Evolutionary conservation across 23 tunicate genomes (phyloP).

Genomic region (Oikopleura albicans): DNA sequence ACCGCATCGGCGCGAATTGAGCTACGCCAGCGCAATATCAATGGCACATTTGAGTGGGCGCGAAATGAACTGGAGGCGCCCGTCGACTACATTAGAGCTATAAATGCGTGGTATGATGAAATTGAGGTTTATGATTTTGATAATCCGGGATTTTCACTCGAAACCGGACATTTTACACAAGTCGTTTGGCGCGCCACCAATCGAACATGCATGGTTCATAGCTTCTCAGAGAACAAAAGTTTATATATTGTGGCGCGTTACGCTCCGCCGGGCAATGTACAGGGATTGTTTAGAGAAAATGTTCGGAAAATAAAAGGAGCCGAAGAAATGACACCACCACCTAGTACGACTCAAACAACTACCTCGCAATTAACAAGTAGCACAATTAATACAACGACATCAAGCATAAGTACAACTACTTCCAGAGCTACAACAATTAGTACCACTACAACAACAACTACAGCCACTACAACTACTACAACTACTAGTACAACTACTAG

Average conservation of each 20-base stretch:
- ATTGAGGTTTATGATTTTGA: background rate
- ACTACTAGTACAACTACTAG: background rate
- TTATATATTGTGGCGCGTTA: background rate
- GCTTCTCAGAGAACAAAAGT: background rate
- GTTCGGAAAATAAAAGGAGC: background rate
- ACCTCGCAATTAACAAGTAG: background rate
- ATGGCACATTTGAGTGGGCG: background rate
- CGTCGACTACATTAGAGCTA: background rate
- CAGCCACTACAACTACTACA: background rate
- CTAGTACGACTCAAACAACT: background rate
- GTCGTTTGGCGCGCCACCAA: constrained; percentile 54
- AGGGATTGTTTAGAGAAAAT: background rate
- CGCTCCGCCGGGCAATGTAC: background rate
- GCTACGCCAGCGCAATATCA: background rate
- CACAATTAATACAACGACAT: background rate
- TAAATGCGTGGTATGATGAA: background rate
- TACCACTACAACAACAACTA: background rate
- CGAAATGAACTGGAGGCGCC: background rate
- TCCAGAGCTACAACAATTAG: background rate
- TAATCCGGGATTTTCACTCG: background rate
- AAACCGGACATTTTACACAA: constrained; percentile 71
- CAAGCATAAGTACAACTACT: background rate
- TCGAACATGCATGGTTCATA: constrained; percentile 44
- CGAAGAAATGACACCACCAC: background rate
- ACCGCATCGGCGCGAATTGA: background rate